These are phyloP conservation scores for Typhlichthys subterraneus DNA, from an alignment of 2,797 vertebrate genomes.

Conservation along the genomic window DNA sequence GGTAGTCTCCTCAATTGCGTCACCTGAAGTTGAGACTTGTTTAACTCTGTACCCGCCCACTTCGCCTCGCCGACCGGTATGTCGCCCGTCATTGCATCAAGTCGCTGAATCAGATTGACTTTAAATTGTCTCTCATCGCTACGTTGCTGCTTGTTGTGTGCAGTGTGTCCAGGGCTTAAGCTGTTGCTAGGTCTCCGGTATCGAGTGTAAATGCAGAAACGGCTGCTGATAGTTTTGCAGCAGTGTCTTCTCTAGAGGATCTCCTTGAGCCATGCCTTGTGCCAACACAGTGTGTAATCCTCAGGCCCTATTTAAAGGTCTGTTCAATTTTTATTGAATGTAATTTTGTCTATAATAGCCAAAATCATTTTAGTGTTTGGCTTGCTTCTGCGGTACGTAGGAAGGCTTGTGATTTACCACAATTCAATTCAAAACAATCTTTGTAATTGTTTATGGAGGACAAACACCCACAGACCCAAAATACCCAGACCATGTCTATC, in stretches of 20 bases:
- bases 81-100: no score
- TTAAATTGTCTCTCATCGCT: no score
- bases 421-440: no score
- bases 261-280: constrained; percentile 38
- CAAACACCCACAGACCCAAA: no score
- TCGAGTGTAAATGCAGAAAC: constrained; percentile 22
- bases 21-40: no score
- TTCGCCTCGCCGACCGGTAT: no score
- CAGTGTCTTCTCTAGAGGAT: constrained; percentile 16
- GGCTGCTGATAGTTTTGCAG: constrained; percentile 4
- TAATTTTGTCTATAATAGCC: constrained; percentile 44
- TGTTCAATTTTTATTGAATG: constrained; percentile 65
- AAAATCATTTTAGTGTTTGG: constrained; percentile 14
- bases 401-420: background rate
- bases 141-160: background rate
- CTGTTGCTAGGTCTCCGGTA: constrained; percentile 33
- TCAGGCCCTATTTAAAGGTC: constrained; percentile 27
- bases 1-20: no score
- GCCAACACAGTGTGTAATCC: constrained; percentile 2
- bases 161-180: constrained; percentile 13
- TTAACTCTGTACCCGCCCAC: no score
- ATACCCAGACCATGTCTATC: no score
- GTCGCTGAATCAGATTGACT: no score
- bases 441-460: no score
- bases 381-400: constrained; percentile 24